Evolutionary conservation across 2,797 vertebrate species (phyloP).

Genomic region (Gobionotothen gibberifrons): DNA sequence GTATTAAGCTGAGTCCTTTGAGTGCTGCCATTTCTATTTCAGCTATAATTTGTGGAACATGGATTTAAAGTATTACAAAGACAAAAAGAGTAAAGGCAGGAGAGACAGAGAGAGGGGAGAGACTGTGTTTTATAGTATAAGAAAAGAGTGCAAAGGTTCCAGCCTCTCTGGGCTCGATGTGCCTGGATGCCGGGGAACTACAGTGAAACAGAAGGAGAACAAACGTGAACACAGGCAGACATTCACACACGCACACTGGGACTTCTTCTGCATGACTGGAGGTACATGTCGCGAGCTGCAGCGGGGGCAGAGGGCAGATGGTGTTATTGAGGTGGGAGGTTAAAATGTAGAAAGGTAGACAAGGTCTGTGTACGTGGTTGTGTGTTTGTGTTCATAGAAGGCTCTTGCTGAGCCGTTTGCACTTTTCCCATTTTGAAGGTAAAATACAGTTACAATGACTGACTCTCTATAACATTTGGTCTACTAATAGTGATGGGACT

Average conservation of each 20-base stretch:
- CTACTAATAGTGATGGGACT: neutral
- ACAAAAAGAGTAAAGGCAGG: conserved; percentile 36
- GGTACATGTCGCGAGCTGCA: conserved; percentile 53
- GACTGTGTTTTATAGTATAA: neutral
- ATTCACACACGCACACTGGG: conserved; percentile 65
- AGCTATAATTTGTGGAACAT: conserved; percentile 44
- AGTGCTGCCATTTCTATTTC: conserved; percentile 68
- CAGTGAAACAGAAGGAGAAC: conserved; percentile 65
- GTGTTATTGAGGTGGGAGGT: conserved; percentile 69
- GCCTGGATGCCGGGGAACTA: conserved; percentile 28
- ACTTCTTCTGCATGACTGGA: conserved; percentile 74
- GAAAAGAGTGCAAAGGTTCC: conserved; percentile 34
- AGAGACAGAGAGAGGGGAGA: conserved; percentile 6
- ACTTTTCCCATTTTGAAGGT: conserved; percentile 25
- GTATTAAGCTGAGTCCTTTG: conserved; percentile 65
- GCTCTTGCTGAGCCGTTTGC: conserved; percentile 30
- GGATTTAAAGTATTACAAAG: conserved; percentile 56
- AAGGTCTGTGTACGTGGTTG: conserved; percentile 37
- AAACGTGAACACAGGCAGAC: conserved; percentile 66
- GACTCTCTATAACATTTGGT: neutral
- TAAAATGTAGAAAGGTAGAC: conserved; percentile 55
- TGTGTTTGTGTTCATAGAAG: conserved; percentile 12
- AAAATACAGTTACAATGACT: neutral
- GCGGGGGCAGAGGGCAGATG: conserved; percentile 74
- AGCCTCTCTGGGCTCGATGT: conserved; percentile 22